These are phyloP conservation scores for Pristionchus exspectatus DNA, from an alignment of 2,888 invertebrate species.

Conservation along the genomic window DNA sequence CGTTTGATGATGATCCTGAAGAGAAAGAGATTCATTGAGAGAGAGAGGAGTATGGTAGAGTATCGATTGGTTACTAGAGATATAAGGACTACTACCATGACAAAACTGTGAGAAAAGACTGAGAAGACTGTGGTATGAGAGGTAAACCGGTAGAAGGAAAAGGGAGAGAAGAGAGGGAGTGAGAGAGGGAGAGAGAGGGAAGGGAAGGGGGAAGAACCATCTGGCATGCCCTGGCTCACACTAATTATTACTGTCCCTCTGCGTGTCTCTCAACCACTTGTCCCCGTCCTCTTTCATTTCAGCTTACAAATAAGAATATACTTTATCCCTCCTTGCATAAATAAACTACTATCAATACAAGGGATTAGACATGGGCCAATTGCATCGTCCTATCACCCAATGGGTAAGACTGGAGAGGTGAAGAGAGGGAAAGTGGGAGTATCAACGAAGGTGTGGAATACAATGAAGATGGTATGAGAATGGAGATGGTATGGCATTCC, in stretches of 20 bases:
- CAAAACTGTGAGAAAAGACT: slow-evolving; percentile 51
- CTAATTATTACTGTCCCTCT: slow-evolving; percentile 19
- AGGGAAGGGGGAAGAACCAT: not conserved
- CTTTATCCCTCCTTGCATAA: not conserved
- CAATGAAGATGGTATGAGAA: not conserved
- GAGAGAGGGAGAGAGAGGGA: not conserved
- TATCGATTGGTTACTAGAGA: slow-evolving; percentile 52
- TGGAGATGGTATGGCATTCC: not conserved
- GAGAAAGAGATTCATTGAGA: not conserved
- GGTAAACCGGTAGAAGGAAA: slow-evolving; percentile 17
- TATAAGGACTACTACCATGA: not conserved
- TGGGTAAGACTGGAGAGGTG: not conserved
- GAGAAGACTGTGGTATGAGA: slow-evolving; percentile 2
- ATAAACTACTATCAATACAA: not conserved
- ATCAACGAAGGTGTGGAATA: not conserved
- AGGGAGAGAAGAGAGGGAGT: not conserved
- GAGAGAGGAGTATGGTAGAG: not conserved
- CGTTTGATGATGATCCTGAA: slow-evolving; percentile 53
- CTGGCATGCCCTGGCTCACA: not conserved
- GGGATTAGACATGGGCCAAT: not conserved
- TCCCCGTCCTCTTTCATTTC: not conserved
- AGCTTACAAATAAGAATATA: not conserved
- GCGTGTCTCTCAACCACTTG: slow-evolving; percentile 10
- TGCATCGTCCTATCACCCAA: not conserved
- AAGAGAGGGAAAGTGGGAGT: not conserved